Evolutionary conservation across 92 coral and sea anemone genomes (phyloP), one percentile per base, ranked within the genome.

Genomic region (Actinernus sp.): DNA sequence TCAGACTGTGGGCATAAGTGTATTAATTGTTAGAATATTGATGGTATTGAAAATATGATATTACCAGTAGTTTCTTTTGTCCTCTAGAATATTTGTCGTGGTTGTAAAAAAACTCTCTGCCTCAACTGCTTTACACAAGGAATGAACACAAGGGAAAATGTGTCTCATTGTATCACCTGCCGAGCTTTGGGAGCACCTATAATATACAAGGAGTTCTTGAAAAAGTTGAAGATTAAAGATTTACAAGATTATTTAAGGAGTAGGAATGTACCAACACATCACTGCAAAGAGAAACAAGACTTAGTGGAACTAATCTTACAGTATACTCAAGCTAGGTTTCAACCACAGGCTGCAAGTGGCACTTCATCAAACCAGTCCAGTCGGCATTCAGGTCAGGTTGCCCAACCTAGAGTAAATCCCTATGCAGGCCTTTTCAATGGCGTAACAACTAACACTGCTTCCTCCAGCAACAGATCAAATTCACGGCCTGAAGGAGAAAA

Each of bases 271-370:
- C 49, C 98, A 26, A 61, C 74, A 14, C 71, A 45, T 11, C 91
- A 89, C 4, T 94, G 98, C 63, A 87, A 81, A 72, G 98, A 94
- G 46, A 94, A 94, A 34, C 61, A 76, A 32, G 98, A 94, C 56
- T 66, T 94, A 9, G 82, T 94, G 20, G 92, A 87, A 36, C 81
- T 94, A 26, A 88, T 94, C 26, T 74, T 94, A 22, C 73, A 75
- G 38, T 89, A 88, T 73, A 83, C 82, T 5, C 81, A 79, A 25
- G 67, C 45, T 7, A 52, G 84, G 3, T 2, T 77, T 50, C 58
- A 66, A 21, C 21, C 38, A 1, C 5, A 49, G 27, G n/a, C 3
- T 8, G 17, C 12, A 4, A 55, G 39, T 23, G 33, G 28, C 22
- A 30, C 56, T 18, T 28, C 36, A 31, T 9, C 62, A 16, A 71